These are phyloP conservation scores for Caenorhabditis sp. DNA, from an alignment of 2,888 invertebrate species.

Conservation along the genomic window DNA sequence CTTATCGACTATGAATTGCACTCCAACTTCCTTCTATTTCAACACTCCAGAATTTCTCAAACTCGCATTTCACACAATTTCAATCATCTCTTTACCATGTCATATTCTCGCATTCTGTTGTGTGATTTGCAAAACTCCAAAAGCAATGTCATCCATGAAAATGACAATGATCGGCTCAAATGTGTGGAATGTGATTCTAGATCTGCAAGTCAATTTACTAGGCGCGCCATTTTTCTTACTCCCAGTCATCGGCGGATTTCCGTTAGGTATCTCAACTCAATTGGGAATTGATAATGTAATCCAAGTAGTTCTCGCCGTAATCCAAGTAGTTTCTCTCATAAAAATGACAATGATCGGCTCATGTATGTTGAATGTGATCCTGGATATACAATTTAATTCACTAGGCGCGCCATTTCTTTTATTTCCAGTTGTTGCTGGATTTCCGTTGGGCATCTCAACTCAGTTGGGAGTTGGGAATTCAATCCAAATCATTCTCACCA, in stretches of 20 bases:
- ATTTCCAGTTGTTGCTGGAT: too few species aligned
- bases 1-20: too few species aligned
- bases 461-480: not conserved
- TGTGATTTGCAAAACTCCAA: not conserved
- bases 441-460: not conserved
- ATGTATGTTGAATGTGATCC: not conserved
- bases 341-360: too few species aligned
- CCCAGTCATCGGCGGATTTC: not conserved
- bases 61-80: not conserved
- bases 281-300: not conserved
- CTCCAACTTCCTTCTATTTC: not conserved
- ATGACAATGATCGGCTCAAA: too few species aligned
- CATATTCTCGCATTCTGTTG: not conserved
- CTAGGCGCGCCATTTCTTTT: too few species aligned
- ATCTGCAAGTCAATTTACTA: too few species aligned
- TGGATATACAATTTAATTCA: too few species aligned
- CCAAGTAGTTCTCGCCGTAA: too few species aligned
- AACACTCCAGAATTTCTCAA: not conserved
- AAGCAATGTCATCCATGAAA: not conserved
- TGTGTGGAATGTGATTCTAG: too few species aligned
- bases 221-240: too few species aligned
- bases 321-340: too few species aligned
- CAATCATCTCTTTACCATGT: not conserved
- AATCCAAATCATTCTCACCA: too few species aligned
- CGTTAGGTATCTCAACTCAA: conserved; percentile 7